Evolutionary conservation across 1,140 invertebrate species (phyloP), one percentile per base, ranked within the genome.

Genomic region (Pararge aegeria): DNA sequence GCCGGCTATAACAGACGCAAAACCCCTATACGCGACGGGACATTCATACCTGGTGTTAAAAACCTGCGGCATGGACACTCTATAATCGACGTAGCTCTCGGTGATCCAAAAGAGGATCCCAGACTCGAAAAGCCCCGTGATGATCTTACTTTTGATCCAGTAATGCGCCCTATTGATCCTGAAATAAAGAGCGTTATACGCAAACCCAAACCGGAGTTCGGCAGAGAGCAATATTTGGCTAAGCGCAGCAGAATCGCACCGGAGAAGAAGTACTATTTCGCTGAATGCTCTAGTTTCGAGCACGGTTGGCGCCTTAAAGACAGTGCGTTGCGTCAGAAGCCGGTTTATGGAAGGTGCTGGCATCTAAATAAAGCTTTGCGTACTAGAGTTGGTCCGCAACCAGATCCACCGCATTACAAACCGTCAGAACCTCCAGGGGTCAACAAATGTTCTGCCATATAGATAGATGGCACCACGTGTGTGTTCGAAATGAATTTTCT

Each of bases 241-340:
- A 66, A 68, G 19, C 66, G 83, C 4, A 53, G 52, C 3, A 75
- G 75, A 57, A 57, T 61, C 2, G 34, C 15, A 19, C 81, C 80
- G 0, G 81, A 82, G 44, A 78, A 83, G 7, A 81, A 73, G 40
- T 84, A 73, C 50, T 87, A 87, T 27, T 74, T 84, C 38, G 38
- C 78, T 0, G 80, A 84, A 63, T 75, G 73, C 49, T 55, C 38
- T 42, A 69, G 61, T 21, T 80, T 66, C 55, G 68, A 72, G n/a
- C 77, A 83, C 34, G 83, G 83, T 19, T 86, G 83, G 83, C 69
- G 80, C 5, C 56, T 82, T 56, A 65, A 66, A 9, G 83, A 86
- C 40, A 79, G 74, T 49, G 51, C 37, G 10, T 27, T 80, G 13
- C 67, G 55, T 15, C 60, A 77, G 21, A 70, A 65, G 9, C 68